Percentiles rank a stretch among this genome's conserved stretches.
These are phyloP conservation scores for Drosophila yooni DNA, from an alignment of 2,888 invertebrate species.

Conservation along the genomic window DNA sequence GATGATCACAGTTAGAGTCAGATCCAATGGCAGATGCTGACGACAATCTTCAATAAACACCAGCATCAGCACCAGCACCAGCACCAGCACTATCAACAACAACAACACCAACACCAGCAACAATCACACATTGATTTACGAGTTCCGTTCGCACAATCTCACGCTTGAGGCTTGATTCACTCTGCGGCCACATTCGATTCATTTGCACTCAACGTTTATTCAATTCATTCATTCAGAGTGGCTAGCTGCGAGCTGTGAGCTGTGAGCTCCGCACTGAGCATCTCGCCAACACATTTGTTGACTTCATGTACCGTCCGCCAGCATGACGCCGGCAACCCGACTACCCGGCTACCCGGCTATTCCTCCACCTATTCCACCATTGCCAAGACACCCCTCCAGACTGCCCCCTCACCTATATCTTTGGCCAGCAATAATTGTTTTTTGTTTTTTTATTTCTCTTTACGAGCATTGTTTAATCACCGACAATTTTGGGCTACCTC, in stretches of 20 bases:
- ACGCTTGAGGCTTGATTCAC: constrained; percentile 32
- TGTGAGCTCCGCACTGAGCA: constrained; percentile 4
- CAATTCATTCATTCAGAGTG: constrained; percentile 35
- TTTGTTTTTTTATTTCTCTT: constrained; percentile 16
- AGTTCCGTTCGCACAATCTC: constrained; percentile 61
- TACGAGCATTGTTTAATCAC: constrained; percentile 59
- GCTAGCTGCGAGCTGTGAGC: background rate
- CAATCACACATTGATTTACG: constrained; percentile 49
- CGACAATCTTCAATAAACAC: constrained; percentile 33
- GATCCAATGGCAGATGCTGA: constrained; percentile 23
- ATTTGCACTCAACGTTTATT: constrained; percentile 36
- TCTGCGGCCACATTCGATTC: constrained; percentile 24
- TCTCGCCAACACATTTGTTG: constrained; percentile 28
- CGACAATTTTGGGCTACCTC: constrained; percentile 52
- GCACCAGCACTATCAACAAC: background rate
- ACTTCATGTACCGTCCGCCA: constrained; percentile 26
- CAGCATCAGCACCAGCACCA: background rate
- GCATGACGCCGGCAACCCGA: constrained; percentile 14
- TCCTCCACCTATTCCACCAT: background rate
- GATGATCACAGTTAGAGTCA: constrained; percentile 35
- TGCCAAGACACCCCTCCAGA: background rate
- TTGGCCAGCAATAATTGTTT: constrained; percentile 40
- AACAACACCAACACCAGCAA: background rate
- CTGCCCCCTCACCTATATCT: background rate
- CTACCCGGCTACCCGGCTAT: background rate